Base-by-base conservation (phyloP, 2,113 vertebrate species). In the Struthio camelus region DNA sequence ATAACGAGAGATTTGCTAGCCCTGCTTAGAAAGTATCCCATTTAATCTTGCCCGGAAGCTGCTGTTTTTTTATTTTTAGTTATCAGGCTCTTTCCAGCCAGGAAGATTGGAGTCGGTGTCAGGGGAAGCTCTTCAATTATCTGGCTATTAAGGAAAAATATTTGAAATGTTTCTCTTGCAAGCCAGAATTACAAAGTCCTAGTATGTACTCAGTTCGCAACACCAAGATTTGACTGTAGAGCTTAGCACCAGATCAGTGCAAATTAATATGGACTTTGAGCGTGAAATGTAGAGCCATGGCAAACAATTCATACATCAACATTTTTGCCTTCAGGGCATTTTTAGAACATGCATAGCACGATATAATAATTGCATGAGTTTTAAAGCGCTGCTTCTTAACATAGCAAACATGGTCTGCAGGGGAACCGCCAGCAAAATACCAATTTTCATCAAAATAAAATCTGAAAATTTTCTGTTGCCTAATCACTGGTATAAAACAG, bases 331-430 rank as follows among this genome's bases (percentile, higher is more conserved):
- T 38, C 50, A 7, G 28, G 25, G 36, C 22, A 1, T 12, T 27
- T 13, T 0, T 0, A 0, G 30, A 16, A 40, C 0, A 2, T 6
- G 14, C 2, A 4, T 1, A 1, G 16, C 12, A 4, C 13, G 40
- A 2, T 4, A 12, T 7, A n/a, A 14, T 30, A 22, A 40, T 15
- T 23, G 34, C 0, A 0, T 25, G 23, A 6, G 4, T 44, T 86
- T 15, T 17, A 73, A 44, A 36, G 38, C 69, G 14, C 10, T 36
- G 2, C 12, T 53, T 51, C 24, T 6, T 50, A 22, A 17, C 2
- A 3, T 17, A 38, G 28, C 58, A 11, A 66, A 44, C 14, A 28
- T 30, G 28, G 28, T 32, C 18, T 67, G 65, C 40, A 32, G 65
- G 65, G 40, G 17, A 23, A 10, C 2, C 1, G 46, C 22, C 90